Conservation (phyloP, 2,888 invertebrate species). For the Cosmorhoe ocellata region DNA sequence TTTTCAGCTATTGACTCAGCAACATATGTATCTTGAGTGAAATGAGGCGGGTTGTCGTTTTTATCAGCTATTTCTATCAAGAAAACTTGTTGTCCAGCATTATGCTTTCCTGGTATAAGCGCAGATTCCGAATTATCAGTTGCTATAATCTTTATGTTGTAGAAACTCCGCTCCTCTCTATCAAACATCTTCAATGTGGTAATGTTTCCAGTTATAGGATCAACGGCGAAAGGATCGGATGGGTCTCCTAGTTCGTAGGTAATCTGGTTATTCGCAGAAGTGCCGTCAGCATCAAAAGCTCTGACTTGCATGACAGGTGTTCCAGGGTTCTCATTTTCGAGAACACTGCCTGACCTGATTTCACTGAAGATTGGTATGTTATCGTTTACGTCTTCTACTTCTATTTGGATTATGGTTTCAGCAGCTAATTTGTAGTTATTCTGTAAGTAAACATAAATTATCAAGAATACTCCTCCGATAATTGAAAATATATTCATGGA, state of each 20-base stretch:
- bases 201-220: constrained; percentile 93
- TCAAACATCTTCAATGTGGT: constrained; percentile 92
- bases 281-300: constrained; percentile 94
- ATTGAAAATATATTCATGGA: too few relatives aligned
- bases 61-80: constrained; percentile 96
- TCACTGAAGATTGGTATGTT: constrained; percentile 94
- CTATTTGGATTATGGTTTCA: constrained; percentile 89
- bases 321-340: constrained; percentile 92
- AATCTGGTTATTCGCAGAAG: constrained; percentile 91
- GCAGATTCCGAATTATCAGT: constrained; percentile 95
- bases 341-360: constrained; percentile 89
- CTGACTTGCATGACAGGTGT: constrained; percentile 93
- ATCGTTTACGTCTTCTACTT: constrained; percentile 94
- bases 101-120: constrained; percentile 84
- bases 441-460: constrained; percentile 60
- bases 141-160: constrained; percentile 95
- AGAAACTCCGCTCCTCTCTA: constrained; percentile 91
- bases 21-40: constrained; percentile 88
- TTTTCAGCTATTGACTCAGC: constrained; percentile 91
- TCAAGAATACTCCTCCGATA: too few relatives aligned
- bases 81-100: constrained; percentile 90
- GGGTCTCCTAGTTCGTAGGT: constrained; percentile 88
- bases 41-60: constrained; percentile 97
- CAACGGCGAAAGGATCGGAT: constrained; percentile 90
- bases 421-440: constrained; percentile 91